Conservation (phyloP, 2,113 vertebrate genomes). For the Poeciliopsis prolifica region DNA sequence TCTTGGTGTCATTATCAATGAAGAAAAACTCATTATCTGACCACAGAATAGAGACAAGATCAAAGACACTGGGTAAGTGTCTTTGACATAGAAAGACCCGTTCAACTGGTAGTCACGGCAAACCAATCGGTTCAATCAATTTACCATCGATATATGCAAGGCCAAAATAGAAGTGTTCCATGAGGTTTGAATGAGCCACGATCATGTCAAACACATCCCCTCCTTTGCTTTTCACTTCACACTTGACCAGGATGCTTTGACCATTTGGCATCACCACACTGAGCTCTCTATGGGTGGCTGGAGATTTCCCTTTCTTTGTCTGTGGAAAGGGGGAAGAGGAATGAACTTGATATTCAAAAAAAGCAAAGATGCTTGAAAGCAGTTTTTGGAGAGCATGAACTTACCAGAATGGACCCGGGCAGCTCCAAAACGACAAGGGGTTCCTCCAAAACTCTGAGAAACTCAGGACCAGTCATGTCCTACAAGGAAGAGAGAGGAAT, state of each 20-base stretch:
- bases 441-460: constrained; percentile 82
- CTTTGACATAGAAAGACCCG: neutral
- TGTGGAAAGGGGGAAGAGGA: constrained; percentile 40
- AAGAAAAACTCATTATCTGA: constrained; percentile 92
- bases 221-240: constrained; percentile 85
- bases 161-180: constrained; percentile 89
- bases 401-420: constrained; percentile 88
- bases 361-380: neutral
- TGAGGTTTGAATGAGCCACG: constrained; percentile 83
- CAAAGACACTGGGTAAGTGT: neutral
- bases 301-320: constrained; percentile 88
- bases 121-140: neutral
- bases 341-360: neutral
- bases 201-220: constrained; percentile 86
- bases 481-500: constrained; percentile 36
- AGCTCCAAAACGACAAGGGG: constrained; percentile 83
- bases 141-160: constrained; percentile 88
- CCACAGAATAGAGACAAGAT: constrained; percentile 12
- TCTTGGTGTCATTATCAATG: constrained; percentile 86
- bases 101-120: neutral
- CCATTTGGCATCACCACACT: constrained; percentile 86
- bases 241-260: constrained; percentile 87
- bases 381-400: constrained; percentile 8
- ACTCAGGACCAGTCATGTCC: constrained; percentile 85
- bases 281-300: constrained; percentile 83